Conservation (phyloP, 2,113 vertebrate genomes). For the Salminus brasiliensis region DNA sequence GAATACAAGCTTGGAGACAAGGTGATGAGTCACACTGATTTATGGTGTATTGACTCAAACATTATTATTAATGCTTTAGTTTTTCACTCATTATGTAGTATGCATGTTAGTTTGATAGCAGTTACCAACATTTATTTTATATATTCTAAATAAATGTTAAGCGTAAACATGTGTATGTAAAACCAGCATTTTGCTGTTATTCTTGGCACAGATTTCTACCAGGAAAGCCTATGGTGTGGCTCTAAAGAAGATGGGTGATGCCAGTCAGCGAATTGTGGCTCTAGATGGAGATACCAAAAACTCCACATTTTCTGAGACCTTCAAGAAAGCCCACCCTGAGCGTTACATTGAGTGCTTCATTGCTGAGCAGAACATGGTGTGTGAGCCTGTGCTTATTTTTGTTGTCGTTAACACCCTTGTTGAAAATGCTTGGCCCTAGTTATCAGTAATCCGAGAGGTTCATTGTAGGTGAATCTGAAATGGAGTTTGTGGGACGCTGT, state of each 20-base stretch:
- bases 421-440: background rate
- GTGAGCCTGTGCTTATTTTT: background rate
- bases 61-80: too few relatives aligned
- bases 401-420: background rate
- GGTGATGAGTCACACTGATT: slow-evolving; percentile 73
- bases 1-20: slow-evolving; percentile 78
- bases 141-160: too few relatives aligned
- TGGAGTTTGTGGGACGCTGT: background rate
- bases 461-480: background rate
- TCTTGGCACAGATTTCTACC: slow-evolving; percentile 76
- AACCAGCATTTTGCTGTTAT: background rate
- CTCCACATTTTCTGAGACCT: slow-evolving; percentile 83
- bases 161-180: too few relatives aligned
- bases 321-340: slow-evolving; percentile 82
- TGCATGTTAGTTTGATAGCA: too few relatives aligned
- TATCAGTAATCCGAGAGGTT: background rate
- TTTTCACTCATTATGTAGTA: too few relatives aligned
- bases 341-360: slow-evolving; percentile 86
- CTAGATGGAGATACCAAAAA: slow-evolving; percentile 87
- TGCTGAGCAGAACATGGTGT: slow-evolving; percentile 87
- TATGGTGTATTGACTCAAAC: too few relatives aligned
- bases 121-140: too few relatives aligned
- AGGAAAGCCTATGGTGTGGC: slow-evolving; percentile 82
- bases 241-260: slow-evolving; percentile 78
- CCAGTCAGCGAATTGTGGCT: slow-evolving; percentile 78